phyloP scores from a whole-genome alignment of 2,797 vertebrate genomes.

The Lacerta viridis region DNA sequence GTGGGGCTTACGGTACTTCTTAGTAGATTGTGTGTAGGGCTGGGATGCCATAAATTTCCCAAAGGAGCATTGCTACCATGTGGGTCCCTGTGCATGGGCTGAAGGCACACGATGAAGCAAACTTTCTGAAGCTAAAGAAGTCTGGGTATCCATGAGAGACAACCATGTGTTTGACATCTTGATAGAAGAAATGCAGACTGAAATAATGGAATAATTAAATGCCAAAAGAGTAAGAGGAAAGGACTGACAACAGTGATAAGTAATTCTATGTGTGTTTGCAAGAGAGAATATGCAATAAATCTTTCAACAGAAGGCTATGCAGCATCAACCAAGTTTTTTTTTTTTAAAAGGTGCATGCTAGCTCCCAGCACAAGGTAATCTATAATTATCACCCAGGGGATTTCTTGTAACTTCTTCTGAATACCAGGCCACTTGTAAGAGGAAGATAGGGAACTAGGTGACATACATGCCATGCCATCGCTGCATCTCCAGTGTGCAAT shows the following conservation, averaged over 20 bases:
- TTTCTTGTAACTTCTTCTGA: conserved; percentile 27
- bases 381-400: conserved; percentile 23
- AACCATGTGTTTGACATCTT: not conserved
- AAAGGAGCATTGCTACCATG: not conserved
- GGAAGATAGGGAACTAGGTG: not conserved
- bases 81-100: not conserved
- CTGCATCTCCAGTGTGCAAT: not conserved
- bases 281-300: conserved; percentile 5
- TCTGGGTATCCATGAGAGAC: not conserved
- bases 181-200: not conserved
- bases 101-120: not conserved
- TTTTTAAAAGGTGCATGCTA: not conserved
- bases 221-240: not conserved
- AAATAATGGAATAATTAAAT: not conserved
- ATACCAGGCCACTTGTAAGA: not conserved
- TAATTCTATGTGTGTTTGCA: not conserved
- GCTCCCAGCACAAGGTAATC: not conserved
- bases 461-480: not conserved
- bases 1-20: not conserved
- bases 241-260: conserved; percentile 9
- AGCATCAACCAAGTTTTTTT: not conserved
- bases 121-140: not conserved
- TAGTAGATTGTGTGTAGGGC: not conserved
- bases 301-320: not conserved
- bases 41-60: not conserved